Evolutionary conservation across 2,113 vertebrate genomes (phyloP).

Genomic region (Sclerurus mexicanus): DNA sequence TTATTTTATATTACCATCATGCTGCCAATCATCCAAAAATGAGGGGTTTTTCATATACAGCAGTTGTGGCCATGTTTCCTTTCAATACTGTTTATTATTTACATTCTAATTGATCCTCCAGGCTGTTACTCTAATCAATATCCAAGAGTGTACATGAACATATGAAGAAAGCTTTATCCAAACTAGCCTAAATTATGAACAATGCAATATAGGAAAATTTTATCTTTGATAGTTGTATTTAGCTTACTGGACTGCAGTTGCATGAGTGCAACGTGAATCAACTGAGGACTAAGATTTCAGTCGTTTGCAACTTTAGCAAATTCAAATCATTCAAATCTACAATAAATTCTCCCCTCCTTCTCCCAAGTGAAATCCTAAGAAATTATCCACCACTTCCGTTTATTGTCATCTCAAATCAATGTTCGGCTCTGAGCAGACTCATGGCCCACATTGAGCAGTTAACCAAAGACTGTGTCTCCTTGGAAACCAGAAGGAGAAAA

Average conservation of each 20-base stretch:
- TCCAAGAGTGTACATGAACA: background rate
- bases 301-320: background rate
- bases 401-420: fast-evolving
- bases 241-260: background rate
- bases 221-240: background rate
- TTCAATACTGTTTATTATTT: background rate
- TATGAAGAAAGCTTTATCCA: background rate
- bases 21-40: background rate
- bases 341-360: background rate
- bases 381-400: background rate
- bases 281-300: background rate
- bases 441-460: background rate
- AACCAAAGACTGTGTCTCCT: fast-evolving
- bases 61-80: background rate
- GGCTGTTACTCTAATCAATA: background rate
- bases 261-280: background rate
- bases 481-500: background rate
- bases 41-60: background rate
- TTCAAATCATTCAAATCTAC: background rate
- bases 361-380: background rate
- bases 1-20: background rate
- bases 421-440: background rate
- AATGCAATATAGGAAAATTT: background rate
- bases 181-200: background rate
- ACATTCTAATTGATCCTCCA: background rate